Base-by-base conservation (phyloP, 2,888 invertebrate species). In the Synanthedon tipuliformis region DNA sequence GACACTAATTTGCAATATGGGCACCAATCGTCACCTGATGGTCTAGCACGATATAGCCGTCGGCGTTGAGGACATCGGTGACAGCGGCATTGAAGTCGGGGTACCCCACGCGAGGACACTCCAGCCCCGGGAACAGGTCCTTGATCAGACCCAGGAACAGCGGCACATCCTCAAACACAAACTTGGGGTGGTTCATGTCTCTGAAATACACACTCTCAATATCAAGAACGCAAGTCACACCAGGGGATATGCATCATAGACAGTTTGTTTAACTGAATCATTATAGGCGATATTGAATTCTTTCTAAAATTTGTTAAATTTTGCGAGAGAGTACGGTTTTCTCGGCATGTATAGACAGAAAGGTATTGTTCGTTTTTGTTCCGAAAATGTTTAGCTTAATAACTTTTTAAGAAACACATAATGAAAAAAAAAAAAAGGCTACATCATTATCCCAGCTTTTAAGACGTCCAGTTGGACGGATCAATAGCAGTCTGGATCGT, bases 181-280 rank as follows among this genome's bases (percentile, higher is more conserved):
- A 96, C 79, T 97, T 97, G 0, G 97, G 96, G 63, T 95, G 89
- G 79, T 97, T 97, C 95, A 96, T 96, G 69, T 97, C 97, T 63
- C 95, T 89, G 64, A 45, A 54, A 16, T 4, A 51, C 50, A 41
- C 10, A 41, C 40, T 50, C 34, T 34, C 10, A 23, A n/a, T 23
- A 5, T 23, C 23, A 23, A 23, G 23, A 23, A 23, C 23, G 5
- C 23, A 41, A 55, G 51, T 54, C 48, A 41, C 16, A 52, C 8
- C 3, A 4, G 23, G 40, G 53, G n/a, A 15, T 8, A 45, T 15
- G 4, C 15, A 10, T 13, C 4, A 3, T 45, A 8, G 45, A 12
- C 13, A 12, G 45, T 4, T 13, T 15, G 15, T 13, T n/a, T 45
- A 34, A 34, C 27, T 8, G 27, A 34, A 34, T 34, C 3, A 18